Evolutionary conservation across 2,888 invertebrate genomes (phyloP).

Genomic region (Acronicta aceris): DNA sequence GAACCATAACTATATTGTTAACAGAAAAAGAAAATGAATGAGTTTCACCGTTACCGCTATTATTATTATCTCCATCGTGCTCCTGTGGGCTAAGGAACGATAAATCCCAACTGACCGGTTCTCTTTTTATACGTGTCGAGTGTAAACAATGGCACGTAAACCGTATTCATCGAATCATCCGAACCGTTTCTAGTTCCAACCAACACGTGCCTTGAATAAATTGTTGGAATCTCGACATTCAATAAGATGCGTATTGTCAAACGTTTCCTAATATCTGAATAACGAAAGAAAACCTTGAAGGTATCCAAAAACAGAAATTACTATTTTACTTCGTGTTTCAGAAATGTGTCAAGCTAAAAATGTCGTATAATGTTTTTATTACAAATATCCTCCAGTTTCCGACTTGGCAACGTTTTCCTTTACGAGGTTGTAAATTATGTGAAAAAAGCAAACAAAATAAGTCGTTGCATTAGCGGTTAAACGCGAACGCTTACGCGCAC

Average conservation of each 20-base stretch:
- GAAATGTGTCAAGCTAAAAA: slow-evolving; percentile 39
- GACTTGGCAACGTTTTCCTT: slow-evolving; percentile 42
- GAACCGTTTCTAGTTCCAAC: slow-evolving; percentile 78
- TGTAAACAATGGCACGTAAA: slow-evolving; percentile 87
- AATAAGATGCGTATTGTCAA: slow-evolving; percentile 25
- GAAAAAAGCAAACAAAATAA: slow-evolving; percentile 44
- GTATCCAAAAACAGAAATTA: neutral
- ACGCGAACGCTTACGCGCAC: slow-evolving; percentile 56
- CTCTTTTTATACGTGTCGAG: slow-evolving; percentile 84
- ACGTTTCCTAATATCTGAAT: slow-evolving; percentile 1
- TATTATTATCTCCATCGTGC: slow-evolving; percentile 85
- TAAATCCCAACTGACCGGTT: slow-evolving; percentile 86
- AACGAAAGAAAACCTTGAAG: neutral
- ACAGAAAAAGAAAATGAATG: slow-evolving; percentile 86
- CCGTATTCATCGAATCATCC: slow-evolving; percentile 84
- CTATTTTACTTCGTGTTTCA: slow-evolving; percentile 9
- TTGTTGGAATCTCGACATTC: slow-evolving; percentile 40
- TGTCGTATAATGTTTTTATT: slow-evolving; percentile 28
- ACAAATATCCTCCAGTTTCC: slow-evolving; percentile 23
- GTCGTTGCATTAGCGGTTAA: slow-evolving; percentile 47
- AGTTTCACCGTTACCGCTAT: slow-evolving; percentile 87
- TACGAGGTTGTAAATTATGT: slow-evolving; percentile 39
- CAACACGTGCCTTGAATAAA: slow-evolving; percentile 72
- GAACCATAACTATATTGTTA: slow-evolving; percentile 84
- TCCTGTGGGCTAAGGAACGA: slow-evolving; percentile 81